phyloP scores from a whole-genome alignment of 2,113 vertebrate genomes.

The Tursiops truncatus region DNA sequence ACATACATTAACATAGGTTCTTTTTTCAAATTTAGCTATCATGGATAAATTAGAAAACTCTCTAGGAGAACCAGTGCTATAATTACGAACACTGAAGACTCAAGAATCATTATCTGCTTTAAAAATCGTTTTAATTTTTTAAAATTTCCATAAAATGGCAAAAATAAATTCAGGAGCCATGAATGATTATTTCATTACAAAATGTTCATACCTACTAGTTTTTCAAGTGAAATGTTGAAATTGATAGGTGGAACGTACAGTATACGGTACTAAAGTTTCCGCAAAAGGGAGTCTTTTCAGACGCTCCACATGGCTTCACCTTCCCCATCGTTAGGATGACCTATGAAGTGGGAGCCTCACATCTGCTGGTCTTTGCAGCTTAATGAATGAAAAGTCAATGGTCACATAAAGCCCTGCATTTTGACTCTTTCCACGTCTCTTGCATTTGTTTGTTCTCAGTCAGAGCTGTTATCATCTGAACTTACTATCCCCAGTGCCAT shows the following conservation, averaged over 20 bases:
- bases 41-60: background rate
- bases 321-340: background rate
- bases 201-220: background rate
- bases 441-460: background rate
- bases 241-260: background rate
- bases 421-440: background rate
- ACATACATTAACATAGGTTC: background rate
- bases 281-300: background rate
- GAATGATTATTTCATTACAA: background rate
- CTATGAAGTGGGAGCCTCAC: fast-evolving
- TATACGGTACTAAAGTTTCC: background rate
- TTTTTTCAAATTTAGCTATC: background rate
- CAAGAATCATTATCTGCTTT: background rate
- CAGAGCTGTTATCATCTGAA: background rate
- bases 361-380: background rate
- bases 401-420: fast-evolving
- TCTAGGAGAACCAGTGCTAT: background rate
- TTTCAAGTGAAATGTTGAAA: background rate
- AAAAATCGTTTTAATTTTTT: background rate
- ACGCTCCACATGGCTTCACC: background rate
- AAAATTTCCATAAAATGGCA: background rate
- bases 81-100: background rate
- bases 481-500: background rate
- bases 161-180: background rate
- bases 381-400: background rate